Base-by-base conservation (phyloP, 2,888 invertebrate species). In the Osedax frankpressi region DNA sequence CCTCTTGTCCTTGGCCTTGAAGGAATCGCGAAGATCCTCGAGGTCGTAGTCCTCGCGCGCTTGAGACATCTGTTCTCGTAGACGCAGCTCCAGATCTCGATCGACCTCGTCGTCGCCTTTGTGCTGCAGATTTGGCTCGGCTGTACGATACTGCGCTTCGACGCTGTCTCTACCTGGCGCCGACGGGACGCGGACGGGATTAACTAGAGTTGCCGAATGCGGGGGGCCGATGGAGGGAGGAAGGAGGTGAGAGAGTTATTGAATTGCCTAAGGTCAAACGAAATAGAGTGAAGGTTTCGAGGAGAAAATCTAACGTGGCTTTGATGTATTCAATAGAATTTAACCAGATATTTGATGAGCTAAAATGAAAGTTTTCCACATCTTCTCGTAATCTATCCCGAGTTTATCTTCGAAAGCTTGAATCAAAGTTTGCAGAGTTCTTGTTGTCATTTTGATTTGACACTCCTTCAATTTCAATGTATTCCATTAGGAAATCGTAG, bases 81-180 rank as follows among this genome's bases (percentile, higher is more conserved):
- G 78, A 59, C 82, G 75, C 73, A 76, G 75, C n/a, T 81, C 29
- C 59, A 82, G 76, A 69, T 83, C 82, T 1, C 78, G 77, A 75
- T 83, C 83, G 3, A 78, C 75, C 68, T 81, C 78, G 59, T 83
- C 83, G 30, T 77, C 77, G 0, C 79, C 77, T 27, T 77, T 74
- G 25, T 24, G 62, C 3, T 29, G n/a, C 3, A 77, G 73, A 14
- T 77, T 76, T 11, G 79, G 74, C 73, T 80, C 80, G 71, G 81
- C 75, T 30, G 78, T 78, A n/a, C n/a, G n/a, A n/a, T n/a, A n/a
- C 75, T 80, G 78, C 0, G 82, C 82, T 71, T 79, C 70, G 6
- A 83, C 82, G 74, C 82, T 83, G 75, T 83, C 83, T n/a, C 83
- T 77, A 3, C 82, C 82, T 81, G 75, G n/a, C n/a, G n/a, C n/a